Percentiles rank a stretch among this genome's conserved stretches.
Conservation (phyloP, 23 tunicate species). For the Clavelina lepadiformis region DNA sequence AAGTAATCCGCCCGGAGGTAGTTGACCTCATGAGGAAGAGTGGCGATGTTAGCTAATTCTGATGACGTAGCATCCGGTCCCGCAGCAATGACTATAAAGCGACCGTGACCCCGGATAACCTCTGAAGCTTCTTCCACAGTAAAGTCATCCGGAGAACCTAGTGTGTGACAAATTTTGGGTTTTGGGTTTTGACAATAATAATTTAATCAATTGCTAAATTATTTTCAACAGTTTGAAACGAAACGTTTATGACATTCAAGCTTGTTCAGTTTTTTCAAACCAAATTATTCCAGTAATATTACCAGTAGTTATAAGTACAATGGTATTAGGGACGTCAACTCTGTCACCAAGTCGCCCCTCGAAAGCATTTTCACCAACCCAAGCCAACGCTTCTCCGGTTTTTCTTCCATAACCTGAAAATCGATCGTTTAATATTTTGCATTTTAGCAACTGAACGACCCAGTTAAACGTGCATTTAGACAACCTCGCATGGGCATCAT, state of each 20-base stretch:
- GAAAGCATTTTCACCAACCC: constrained; percentile 47
- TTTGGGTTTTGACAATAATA: too few species aligned
- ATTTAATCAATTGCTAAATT: too few species aligned
- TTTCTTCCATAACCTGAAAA: constrained; percentile 37
- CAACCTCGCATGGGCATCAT: constrained; percentile 44
- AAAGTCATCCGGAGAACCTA: constrained; percentile 10
- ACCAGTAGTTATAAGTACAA: constrained; percentile 47
- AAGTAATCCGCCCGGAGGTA: constrained; percentile 12
- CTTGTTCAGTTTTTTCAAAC: neutral
- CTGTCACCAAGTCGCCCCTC: constrained; percentile 41
- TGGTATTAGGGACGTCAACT: constrained; percentile 35
- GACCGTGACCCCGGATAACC: constrained; percentile 1
- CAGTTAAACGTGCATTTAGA: too few species aligned
- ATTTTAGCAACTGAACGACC: too few species aligned
- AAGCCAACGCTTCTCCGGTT: constrained; percentile 35
- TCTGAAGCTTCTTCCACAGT: neutral
- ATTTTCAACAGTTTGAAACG: too few species aligned
- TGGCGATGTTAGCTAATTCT: neutral
- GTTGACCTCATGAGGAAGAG: constrained; percentile 4
- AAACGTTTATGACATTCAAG: too few species aligned
- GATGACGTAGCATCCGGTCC: constrained; percentile 26
- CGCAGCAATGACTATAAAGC: constrained; percentile 22
- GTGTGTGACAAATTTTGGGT: too few species aligned
- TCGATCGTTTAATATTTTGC: neutral
- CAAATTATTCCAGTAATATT: neutral